Evolutionary conservation across 2,113 vertebrate species (phyloP).

Genomic region (Cathartes aura): DNA sequence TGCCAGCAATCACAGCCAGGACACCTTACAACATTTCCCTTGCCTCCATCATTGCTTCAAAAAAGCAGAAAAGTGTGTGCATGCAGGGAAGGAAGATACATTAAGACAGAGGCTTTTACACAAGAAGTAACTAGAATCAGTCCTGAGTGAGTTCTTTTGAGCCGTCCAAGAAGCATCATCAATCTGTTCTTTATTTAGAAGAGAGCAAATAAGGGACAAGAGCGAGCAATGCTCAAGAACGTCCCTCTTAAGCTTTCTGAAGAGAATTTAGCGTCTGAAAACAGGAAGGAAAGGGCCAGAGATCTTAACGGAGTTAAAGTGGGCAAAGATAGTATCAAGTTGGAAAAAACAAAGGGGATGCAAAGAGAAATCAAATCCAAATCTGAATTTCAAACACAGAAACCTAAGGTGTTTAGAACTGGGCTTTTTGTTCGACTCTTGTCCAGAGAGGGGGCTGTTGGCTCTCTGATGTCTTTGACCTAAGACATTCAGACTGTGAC

Average conservation of each 20-base stretch:
- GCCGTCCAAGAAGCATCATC: background rate
- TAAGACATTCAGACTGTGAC: background rate
- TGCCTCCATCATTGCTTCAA: background rate
- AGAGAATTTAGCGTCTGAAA: background rate
- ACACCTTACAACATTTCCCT: background rate
- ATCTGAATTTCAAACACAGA: background rate
- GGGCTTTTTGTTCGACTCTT: background rate
- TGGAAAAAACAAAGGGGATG: background rate
- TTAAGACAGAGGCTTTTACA: background rate
- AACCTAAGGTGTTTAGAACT: background rate
- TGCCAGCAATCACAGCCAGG: background rate
- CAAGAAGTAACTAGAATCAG: background rate
- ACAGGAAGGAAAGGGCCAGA: background rate
- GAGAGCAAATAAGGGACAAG: background rate
- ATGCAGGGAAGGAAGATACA: background rate
- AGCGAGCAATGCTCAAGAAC: background rate
- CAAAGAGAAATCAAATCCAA: background rate
- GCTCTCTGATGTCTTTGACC: background rate
- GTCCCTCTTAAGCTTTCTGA: background rate
- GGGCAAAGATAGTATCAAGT: background rate
- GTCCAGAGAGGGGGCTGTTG: background rate
- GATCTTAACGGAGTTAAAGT: background rate
- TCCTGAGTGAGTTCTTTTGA: background rate
- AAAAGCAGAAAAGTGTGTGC: background rate
- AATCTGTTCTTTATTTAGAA: background rate